phyloP scores from a whole-genome alignment of 2,113 vertebrate species.

The Bos javanicus region DNA sequence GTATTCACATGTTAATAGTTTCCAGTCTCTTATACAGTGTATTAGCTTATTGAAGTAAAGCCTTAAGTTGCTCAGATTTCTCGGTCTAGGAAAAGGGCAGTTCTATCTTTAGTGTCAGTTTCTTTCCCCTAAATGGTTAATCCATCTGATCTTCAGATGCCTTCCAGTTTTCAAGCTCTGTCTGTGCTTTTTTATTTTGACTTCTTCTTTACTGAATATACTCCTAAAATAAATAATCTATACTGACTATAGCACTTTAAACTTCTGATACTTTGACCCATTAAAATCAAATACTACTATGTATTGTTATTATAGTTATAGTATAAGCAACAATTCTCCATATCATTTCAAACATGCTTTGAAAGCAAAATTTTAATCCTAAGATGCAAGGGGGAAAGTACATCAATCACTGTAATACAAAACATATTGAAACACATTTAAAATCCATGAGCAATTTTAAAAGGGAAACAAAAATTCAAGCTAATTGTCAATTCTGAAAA shows the following conservation, averaged over 20 bases:
- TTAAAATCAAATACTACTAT: background rate
- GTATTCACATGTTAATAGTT: background rate
- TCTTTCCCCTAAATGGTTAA: slow-evolving; percentile 15
- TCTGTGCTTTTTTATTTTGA: background rate
- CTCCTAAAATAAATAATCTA: slow-evolving; percentile 17
- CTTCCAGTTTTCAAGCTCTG: slow-evolving; percentile 12
- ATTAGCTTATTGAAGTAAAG: background rate
- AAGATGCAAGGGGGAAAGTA: background rate
- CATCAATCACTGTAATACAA: background rate
- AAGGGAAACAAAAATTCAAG: slow-evolving; percentile 34
- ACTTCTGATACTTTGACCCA: background rate
- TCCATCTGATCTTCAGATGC: background rate
- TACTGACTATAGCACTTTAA: background rate
- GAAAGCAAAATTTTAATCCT: slow-evolving; percentile 46
- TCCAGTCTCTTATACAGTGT: background rate
- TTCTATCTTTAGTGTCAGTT: background rate
- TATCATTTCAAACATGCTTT: slow-evolving; percentile 25
- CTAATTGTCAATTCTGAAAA: background rate
- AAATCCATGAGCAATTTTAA: slow-evolving; percentile 32
- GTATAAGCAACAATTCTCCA: background rate
- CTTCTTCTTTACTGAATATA: slow-evolving; percentile 2
- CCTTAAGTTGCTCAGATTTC: background rate
- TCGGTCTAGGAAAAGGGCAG: background rate
- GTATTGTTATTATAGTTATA: background rate
- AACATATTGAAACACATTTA: slow-evolving; percentile 22